Percentiles rank a stretch among this genome's conserved stretches.
These are phyloP conservation scores for Thyatira batis DNA, from an alignment of 2,888 invertebrate species.

Conservation along the genomic window DNA sequence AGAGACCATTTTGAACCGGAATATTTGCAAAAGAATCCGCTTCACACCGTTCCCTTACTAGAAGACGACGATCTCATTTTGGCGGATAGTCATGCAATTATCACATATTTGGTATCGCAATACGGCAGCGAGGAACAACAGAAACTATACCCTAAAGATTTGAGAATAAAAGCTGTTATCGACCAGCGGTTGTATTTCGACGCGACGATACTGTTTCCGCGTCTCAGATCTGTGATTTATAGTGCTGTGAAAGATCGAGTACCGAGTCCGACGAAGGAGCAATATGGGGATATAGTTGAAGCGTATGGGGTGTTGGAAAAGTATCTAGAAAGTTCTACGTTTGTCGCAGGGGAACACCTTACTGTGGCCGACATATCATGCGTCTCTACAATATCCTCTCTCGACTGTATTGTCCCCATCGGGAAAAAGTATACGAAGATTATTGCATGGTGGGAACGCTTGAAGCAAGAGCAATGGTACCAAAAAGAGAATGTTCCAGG, in stretches of 20 bases:
- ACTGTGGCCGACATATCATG: constrained; percentile 53
- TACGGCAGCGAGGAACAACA: constrained; percentile 29
- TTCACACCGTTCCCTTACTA: constrained; percentile 50
- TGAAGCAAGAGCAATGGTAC: constrained; percentile 45
- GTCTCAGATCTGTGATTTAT: constrained; percentile 35
- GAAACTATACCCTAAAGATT: constrained; percentile 42
- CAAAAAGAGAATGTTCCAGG: constrained; percentile 39
- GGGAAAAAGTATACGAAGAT: constrained; percentile 31
- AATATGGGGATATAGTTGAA: constrained; percentile 36
- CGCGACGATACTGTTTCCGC: constrained; percentile 45
- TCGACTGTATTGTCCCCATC: constrained; percentile 38
- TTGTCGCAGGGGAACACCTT: constrained; percentile 38
- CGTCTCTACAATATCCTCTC: constrained; percentile 42
- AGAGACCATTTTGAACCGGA: constrained; percentile 42
- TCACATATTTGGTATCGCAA: constrained; percentile 44
- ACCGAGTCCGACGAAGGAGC: constrained; percentile 22
- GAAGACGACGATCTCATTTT: constrained; percentile 46
- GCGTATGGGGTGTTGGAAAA: constrained; percentile 45
- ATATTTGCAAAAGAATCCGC: constrained; percentile 46
- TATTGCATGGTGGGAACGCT: constrained; percentile 35
- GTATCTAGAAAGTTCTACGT: constrained; percentile 34
- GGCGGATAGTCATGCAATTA: constrained; percentile 51
- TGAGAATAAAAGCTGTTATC: constrained; percentile 33
- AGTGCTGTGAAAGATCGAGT: constrained; percentile 26
- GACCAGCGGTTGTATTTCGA: constrained; percentile 50